Percentiles rank a stretch among this genome's conserved stretches.
phyloP scores from a whole-genome alignment of 2,888 invertebrate genomes.

The Melinaea menophilus region DNA sequence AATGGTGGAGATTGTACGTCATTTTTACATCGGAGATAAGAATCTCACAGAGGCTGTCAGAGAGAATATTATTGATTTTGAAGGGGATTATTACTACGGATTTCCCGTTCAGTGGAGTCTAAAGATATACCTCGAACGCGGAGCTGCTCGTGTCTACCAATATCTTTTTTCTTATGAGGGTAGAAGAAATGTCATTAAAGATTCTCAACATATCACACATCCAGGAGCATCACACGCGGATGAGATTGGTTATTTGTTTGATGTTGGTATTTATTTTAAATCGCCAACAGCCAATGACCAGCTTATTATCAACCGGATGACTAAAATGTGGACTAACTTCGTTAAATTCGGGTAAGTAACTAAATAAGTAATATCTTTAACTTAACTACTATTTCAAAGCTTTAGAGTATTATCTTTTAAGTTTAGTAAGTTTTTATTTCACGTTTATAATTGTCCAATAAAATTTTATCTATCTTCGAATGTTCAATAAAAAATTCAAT shows the following conservation, averaged over 20 bases:
- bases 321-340: slow-evolving; percentile 62
- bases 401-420: background rate
- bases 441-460: background rate
- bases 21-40: slow-evolving; percentile 30
- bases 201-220: slow-evolving; percentile 31
- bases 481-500: too few relatives aligned
- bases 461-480: too few relatives aligned
- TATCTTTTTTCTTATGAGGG: slow-evolving; percentile 55
- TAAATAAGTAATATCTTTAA: background rate
- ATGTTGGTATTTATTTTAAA: slow-evolving; percentile 19
- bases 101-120: slow-evolving; percentile 47
- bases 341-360: slow-evolving; percentile 51
- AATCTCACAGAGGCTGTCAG: slow-evolving; percentile 22
- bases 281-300: slow-evolving; percentile 41
- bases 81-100: slow-evolving; percentile 48
- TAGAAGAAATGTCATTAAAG: slow-evolving; percentile 38
- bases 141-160: slow-evolving; percentile 40
- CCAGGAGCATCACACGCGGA: slow-evolving; percentile 48
- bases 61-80: slow-evolving; percentile 40
- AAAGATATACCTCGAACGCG: slow-evolving; percentile 30
- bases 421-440: background rate
- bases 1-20: slow-evolving; percentile 20
- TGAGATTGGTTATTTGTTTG: slow-evolving; percentile 54
- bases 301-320: slow-evolving; percentile 49
- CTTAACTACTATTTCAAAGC: background rate